phyloP scores from a whole-genome alignment of 2,113 vertebrate genomes.

The Oncorhynchus gorbuscha region DNA sequence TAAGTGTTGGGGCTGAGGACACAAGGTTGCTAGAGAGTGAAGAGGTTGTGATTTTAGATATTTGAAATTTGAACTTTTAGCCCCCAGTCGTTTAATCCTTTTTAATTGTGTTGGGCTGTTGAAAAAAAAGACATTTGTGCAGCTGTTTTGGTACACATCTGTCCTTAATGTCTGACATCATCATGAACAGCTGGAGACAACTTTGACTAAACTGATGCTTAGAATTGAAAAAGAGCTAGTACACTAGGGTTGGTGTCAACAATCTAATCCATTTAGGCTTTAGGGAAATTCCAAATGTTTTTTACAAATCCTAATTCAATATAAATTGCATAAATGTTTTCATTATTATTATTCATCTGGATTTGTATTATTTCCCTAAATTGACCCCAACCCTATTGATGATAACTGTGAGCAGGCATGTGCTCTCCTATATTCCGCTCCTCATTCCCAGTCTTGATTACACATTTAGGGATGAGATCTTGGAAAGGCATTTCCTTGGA shows the following conservation, averaged over 20 bases:
- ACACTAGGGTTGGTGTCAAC: too few species aligned
- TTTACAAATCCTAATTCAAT: too few species aligned
- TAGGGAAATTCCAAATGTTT: too few species aligned
- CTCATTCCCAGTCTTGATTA: conserved; percentile 34
- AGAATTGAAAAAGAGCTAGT: neutral
- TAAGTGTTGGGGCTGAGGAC: conserved; percentile 31
- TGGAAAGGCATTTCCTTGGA: conserved; percentile 68
- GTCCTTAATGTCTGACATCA: conserved; percentile 44
- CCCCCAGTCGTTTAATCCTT: conserved; percentile 47
- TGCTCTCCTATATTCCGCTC: too few species aligned
- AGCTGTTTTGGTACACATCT: conserved; percentile 54
- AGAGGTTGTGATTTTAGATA: conserved; percentile 45
- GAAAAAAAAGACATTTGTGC: conserved; percentile 51
- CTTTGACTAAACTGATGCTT: conserved; percentile 37
- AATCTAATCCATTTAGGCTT: too few species aligned
- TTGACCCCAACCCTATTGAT: too few species aligned
- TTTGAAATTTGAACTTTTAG: conserved; percentile 47
- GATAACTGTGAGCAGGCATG: too few species aligned
- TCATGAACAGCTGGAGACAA: conserved; percentile 59
- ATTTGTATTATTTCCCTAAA: too few species aligned
- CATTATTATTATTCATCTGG: too few species aligned
- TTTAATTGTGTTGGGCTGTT: conserved; percentile 59
- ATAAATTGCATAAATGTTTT: too few species aligned
- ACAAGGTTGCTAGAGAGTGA: conserved; percentile 40
- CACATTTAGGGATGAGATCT: conserved; percentile 63